Evolutionary conservation across 2,888 invertebrate genomes (phyloP), one percentile per base, ranked within the genome.

Genomic region (Brachypterus glaber): DNA sequence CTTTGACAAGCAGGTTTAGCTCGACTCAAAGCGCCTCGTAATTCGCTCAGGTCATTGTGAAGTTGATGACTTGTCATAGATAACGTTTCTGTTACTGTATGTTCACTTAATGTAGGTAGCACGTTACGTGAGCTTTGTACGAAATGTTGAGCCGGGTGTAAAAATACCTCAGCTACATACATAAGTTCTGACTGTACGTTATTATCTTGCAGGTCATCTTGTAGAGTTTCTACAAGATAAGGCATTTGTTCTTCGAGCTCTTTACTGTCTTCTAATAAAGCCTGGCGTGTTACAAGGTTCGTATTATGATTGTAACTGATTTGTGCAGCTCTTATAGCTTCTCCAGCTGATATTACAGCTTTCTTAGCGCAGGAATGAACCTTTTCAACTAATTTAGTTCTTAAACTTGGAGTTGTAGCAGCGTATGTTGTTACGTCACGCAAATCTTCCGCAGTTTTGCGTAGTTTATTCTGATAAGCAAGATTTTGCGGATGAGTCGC

Each of bases 401-500:
- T 79, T 55, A 78, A 72, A 2, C 82, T 82, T 13, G 85, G 85
- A 0, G 77, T 78, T 17, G 72, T 72, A 2, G 88, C 86, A 33
- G 93, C 89, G 37, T 89, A 89, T 7, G 81, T 83, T 1, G 90
- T 89, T 17, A 92, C 93, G 55, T 82, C 81, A 30, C 92, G 73
- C n/a, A 98, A 68, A 51, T 93, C 89, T 57, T 96, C 93, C 0
- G 96, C 97, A 0, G 96, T 95, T 44, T 76, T 74, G 18, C 87
- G 77, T 8, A 98, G 67, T 3, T 83, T 82, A 46, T 85, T 82
- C 60, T 93, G 93, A 58, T 84, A 84, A 41, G 75, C 74, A 1
- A 82, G 74, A 53, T 92, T 90, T 13, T 90, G 79, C 1, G 82
- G 82, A 55, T 80, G 77, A 15, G 83, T 82, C 0, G 93, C 91